phyloP scores from a whole-genome alignment of 2,888 invertebrate genomes.

The Ariolimax columbianus region DNA sequence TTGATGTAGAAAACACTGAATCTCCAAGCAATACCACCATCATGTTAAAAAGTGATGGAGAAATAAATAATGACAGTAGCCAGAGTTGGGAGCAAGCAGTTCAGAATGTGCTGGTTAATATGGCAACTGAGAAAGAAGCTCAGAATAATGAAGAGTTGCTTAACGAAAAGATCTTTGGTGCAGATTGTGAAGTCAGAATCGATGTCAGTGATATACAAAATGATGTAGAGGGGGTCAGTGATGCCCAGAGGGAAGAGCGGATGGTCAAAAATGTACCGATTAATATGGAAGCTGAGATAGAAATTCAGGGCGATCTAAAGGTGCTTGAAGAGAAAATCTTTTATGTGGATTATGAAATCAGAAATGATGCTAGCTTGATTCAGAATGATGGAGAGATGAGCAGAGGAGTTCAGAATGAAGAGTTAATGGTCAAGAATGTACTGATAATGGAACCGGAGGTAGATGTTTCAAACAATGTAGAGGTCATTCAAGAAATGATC shows the following conservation, averaged over 20 bases:
- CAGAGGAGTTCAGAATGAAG: background rate
- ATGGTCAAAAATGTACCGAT: background rate
- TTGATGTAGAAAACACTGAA: background rate
- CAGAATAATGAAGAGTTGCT: background rate
- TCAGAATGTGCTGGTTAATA: background rate
- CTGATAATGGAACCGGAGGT: too few species aligned
- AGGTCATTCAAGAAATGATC: too few species aligned
- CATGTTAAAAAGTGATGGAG: background rate
- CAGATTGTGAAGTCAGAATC: background rate
- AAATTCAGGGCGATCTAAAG: too few species aligned
- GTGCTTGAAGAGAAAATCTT: too few species aligned
- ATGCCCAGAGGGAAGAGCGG: background rate
- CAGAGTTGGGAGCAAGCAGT: background rate
- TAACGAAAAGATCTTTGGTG: too few species aligned
- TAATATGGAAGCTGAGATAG: too few species aligned
- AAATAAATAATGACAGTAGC: background rate
- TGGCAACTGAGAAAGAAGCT: too few species aligned
- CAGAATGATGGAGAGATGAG: background rate
- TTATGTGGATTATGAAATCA: background rate
- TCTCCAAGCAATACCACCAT: background rate
- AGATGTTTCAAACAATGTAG: too few species aligned
- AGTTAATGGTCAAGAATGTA: background rate
- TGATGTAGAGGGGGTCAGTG: background rate
- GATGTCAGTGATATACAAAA: background rate
- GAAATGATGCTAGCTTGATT: background rate